Conservation (phyloP, 2,113 vertebrate species). For the Tachysurus fulvidraco region DNA sequence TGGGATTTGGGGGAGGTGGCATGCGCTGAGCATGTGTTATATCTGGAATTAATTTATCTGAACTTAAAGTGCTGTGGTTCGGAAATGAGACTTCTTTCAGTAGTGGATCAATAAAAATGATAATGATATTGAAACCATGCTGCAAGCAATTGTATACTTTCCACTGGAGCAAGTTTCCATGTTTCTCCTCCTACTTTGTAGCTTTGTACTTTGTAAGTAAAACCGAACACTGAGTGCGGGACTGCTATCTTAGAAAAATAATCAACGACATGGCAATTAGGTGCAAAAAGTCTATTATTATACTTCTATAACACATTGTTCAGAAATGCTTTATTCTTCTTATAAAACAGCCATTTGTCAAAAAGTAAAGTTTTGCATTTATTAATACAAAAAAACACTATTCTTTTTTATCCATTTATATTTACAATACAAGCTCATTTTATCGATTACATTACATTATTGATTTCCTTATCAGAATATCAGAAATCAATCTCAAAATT, state of each 20-base stretch:
- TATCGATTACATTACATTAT: neutral
- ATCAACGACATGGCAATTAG: neutral
- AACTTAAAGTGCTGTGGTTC: constrained; percentile 35
- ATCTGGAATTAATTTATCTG: neutral
- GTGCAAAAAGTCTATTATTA: neutral
- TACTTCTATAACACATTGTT: too few species aligned
- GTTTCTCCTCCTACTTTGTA: neutral
- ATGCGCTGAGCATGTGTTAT: neutral
- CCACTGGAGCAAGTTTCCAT: neutral
- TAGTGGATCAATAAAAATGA: constrained; percentile 19
- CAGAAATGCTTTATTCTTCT: neutral
- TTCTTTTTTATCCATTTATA: neutral
- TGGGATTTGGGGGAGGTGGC: neutral
- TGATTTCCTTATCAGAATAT: neutral
- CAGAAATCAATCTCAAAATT: neutral
- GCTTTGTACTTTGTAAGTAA: neutral
- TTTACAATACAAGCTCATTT: neutral
- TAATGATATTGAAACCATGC: constrained; percentile 39
- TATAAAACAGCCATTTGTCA: neutral
- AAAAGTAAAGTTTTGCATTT: neutral
- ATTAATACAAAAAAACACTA: neutral
- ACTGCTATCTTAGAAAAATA: neutral
- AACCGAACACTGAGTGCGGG: neutral
- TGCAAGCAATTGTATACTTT: neutral
- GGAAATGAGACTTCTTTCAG: constrained; percentile 7